Evolutionary conservation across 1,140 invertebrate species (phyloP).

Genomic region (Trinorchestia longiramus): DNA sequence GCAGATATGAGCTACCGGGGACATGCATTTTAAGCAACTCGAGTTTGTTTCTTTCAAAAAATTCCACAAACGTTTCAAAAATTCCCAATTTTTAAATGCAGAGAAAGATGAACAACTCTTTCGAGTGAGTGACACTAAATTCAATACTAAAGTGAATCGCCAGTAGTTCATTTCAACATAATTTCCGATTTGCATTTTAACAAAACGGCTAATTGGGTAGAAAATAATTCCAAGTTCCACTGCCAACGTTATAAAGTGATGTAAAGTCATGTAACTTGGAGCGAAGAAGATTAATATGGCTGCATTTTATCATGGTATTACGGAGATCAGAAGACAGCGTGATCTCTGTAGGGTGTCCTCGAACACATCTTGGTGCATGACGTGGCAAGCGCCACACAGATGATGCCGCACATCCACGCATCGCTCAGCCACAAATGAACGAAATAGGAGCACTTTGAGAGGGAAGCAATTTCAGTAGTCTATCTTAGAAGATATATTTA

Average conservation of each 20-base stretch:
- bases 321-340: not conserved
- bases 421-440: not conserved
- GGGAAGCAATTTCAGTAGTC: not conserved
- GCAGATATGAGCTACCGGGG: not conserved
- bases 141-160: not conserved
- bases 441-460: not conserved
- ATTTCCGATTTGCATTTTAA: not conserved
- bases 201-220: not conserved
- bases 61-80: not conserved
- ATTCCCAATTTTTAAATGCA: not conserved
- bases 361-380: conserved; percentile 29
- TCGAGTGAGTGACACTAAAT: not conserved
- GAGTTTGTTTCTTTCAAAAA: not conserved
- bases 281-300: not conserved
- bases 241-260: not conserved
- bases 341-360: not conserved
- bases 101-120: not conserved
- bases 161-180: not conserved
- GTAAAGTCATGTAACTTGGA: not conserved
- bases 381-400: not conserved
- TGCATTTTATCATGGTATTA: not conserved
- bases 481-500: not conserved
- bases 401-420: not conserved
- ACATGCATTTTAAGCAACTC: not conserved
- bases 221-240: not conserved